Conservation (phyloP, 1,140 invertebrate species). For the Drosophila sulfurigaster region DNA sequence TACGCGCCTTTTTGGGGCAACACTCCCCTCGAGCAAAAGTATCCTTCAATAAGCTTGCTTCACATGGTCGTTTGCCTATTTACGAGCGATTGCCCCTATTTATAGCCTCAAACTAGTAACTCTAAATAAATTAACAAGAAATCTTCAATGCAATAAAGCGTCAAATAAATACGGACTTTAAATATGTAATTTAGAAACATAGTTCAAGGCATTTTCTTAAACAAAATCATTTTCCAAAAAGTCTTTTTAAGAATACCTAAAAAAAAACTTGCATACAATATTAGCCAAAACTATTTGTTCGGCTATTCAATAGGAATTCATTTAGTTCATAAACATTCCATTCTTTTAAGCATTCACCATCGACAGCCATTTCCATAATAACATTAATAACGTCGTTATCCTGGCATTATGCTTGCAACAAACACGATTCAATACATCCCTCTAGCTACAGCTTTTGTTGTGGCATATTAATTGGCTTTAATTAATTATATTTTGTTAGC, state of each 20-base stretch:
- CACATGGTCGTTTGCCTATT: neutral
- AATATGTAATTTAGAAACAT: neutral
- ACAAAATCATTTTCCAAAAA: too few species aligned
- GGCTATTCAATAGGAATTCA: neutral
- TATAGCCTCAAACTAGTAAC: neutral
- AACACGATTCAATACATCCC: neutral
- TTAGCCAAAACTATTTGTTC: neutral
- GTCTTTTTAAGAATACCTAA: too few species aligned
- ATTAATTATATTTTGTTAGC: slow-evolving; percentile 71
- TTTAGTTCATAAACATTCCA: neutral
- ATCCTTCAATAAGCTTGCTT: neutral
- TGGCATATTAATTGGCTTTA: slow-evolving; percentile 70
- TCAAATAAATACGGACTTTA: neutral
- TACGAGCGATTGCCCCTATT: slow-evolving; percentile 2
- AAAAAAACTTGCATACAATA: neutral
- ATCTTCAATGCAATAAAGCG: neutral
- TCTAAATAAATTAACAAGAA: slow-evolving; percentile 6
- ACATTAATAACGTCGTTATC: neutral
- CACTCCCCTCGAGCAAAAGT: slow-evolving; percentile 10
- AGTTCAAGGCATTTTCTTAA: too few species aligned
- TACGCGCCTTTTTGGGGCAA: slow-evolving; percentile 25
- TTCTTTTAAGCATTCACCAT: neutral
- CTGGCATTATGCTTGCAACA: neutral
- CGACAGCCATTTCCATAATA: neutral
- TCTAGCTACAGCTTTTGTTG: slow-evolving; percentile 17